Evolutionary conservation across 1,140 invertebrate genomes (phyloP).

Genomic region (Brachionus koreanus): DNA sequence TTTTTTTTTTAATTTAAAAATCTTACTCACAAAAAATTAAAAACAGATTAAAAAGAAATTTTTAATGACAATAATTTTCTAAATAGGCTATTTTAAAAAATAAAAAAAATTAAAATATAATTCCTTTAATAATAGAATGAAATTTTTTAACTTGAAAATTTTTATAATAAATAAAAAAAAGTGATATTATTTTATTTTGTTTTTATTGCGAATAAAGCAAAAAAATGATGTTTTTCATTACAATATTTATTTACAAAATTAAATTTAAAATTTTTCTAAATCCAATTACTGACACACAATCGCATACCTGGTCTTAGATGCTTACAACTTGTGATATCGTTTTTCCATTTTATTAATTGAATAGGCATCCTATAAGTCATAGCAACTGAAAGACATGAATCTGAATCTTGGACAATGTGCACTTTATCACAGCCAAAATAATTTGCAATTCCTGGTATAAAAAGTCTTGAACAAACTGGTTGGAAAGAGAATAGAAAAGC

Average conservation of each 20-base stretch:
- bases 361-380: not conserved
- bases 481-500: not conserved
- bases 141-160: no score
- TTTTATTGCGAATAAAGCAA: no score
- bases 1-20: not conserved
- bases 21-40: no score
- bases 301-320: not conserved
- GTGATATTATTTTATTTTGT: not conserved
- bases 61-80: no score
- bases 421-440: not conserved
- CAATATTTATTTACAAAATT: slow-evolving; percentile 12
- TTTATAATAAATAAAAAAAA: no score
- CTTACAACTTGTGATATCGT: not conserved
- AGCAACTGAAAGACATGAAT: not conserved
- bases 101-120: no score
- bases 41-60: no score
- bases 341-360: slow-evolving; percentile 6
- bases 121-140: no score
- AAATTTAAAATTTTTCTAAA: not conserved
- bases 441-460: not conserved
- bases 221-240: not conserved
- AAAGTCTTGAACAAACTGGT: slow-evolving; percentile 3
- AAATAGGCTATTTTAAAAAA: no score
- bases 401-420: not conserved
- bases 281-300: slow-evolving; percentile 20